Base-by-base conservation (phyloP, 2,113 vertebrate genomes). In the Capra hircus region DNA sequence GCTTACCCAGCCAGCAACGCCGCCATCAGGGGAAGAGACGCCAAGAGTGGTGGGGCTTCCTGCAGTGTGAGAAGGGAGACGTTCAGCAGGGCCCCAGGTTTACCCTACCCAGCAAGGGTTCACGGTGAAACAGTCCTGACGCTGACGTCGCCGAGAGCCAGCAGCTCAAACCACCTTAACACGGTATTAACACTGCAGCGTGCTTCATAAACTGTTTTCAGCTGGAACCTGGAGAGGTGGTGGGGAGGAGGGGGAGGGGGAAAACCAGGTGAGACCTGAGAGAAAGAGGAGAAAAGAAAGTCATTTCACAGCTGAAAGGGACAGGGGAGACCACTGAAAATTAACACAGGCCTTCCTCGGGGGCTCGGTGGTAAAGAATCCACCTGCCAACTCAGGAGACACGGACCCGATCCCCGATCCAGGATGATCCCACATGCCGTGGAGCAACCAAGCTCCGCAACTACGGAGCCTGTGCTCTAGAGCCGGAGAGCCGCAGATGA, bases 101-200 rank as follows among this genome's bases (percentile, higher is more conserved):
- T 97, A 99, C 98, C 98, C 98, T 96, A 92, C 97, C 98, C 95
- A 97, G 99, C 99, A 99, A 99, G 98, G 92, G 96, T 97, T 99
- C 94, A 97, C 96, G 96, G 97, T 97, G 99, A 99, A 99, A 98
- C 33, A 96, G 98, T 98, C 98, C 98, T 99, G 99, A 99, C 99
- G 99, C 96, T 99, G 99, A 99, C 99, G 98, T 99, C 97, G 25
- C 94, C 16, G 97, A 99, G 99, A 99, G 98, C 98, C 98, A 94
- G 98, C 98, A 98, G 99, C 98, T 98, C 98, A 99, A 99, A 99
- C 93, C 97, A 97, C 97, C 98, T 98, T 99, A 99, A 99, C 98
- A 99, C 99, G 98, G 98, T 97, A 99, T 99, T 99, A 99, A 99
- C 98, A 98, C 97, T 62, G 93, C 95, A 88, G 96, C 64, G 90